phyloP scores from a whole-genome alignment of 2,113 vertebrate species.

The Sinocyclocheilus rhinocerous region DNA sequence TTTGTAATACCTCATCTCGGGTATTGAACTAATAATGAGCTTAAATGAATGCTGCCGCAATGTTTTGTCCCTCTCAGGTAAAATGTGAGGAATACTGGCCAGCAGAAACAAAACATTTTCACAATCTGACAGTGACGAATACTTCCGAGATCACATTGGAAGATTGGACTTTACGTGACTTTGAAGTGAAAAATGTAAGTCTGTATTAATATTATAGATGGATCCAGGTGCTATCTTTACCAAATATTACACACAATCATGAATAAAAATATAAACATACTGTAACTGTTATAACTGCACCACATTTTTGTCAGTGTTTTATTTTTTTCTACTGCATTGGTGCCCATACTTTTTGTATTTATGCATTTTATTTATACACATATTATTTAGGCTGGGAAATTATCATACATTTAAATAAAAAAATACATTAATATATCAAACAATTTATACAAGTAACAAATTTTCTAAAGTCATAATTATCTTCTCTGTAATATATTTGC shows the following conservation, averaged over 20 bases:
- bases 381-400: not conserved
- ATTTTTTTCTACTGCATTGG: not conserved
- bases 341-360: not conserved
- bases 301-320: not conserved
- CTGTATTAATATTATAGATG: not conserved
- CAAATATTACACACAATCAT: not conserved
- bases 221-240: not conserved
- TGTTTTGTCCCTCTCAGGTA: conserved; percentile 75
- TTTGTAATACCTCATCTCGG: not conserved
- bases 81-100: conserved; percentile 98
- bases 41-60: conserved; percentile 48
- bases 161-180: conserved; percentile 88
- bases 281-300: not conserved
- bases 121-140: conserved; percentile 75
- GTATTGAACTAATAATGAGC: not conserved
- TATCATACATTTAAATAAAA: not conserved
- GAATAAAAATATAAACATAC: not conserved
- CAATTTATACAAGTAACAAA: too few species aligned
- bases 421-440: too few species aligned
- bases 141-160: conserved; percentile 77
- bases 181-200: conserved; percentile 82
- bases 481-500: too few species aligned
- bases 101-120: conserved; percentile 81
- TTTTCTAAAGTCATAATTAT: too few species aligned
- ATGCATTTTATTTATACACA: not conserved